Percentiles rank a stretch among this genome's conserved stretches.
These are phyloP conservation scores for Dallia pectoralis DNA, from an alignment of 2,797 vertebrate species.

Conservation along the genomic window DNA sequence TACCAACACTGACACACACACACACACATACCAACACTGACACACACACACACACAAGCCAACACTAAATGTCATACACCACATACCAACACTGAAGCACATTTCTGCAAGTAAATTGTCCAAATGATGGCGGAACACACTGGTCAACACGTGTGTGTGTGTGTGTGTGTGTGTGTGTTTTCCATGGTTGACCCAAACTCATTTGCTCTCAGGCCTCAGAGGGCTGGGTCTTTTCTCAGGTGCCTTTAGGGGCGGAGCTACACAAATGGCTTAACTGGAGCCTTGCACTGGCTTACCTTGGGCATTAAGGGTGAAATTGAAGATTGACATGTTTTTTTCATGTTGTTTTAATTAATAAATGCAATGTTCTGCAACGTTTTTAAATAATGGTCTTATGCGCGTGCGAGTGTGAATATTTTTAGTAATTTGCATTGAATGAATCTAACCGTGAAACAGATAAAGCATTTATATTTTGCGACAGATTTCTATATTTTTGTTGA, in stretches of 20 bases:
- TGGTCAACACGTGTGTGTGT: conserved; percentile 22
- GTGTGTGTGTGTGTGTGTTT: conserved; percentile 12
- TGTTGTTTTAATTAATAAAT: not conserved
- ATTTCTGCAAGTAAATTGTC: no score
- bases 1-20: no score
- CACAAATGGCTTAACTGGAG: conserved; percentile 18
- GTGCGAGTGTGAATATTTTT: not conserved
- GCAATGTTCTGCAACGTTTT: conserved; percentile 22
- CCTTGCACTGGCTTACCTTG: conserved; percentile 44
- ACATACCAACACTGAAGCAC: no score
- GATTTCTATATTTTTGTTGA: conserved; percentile 17
- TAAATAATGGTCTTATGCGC: not conserved
- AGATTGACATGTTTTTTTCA: not conserved
- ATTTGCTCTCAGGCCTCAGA: not conserved
- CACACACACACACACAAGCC: no score
- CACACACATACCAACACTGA: no score
- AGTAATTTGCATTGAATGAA: not conserved
- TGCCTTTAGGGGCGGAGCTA: conserved; percentile 41
- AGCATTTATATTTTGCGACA: conserved; percentile 38
- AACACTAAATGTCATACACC: no score
- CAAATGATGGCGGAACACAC: no score
- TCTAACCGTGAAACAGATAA: conserved; percentile 19
- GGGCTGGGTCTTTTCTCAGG: conserved; percentile 53
- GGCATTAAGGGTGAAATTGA: not conserved
- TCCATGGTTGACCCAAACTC: conserved; percentile 47